Evolutionary conservation across 2,113 vertebrate genomes (phyloP).

Genomic region (Labeo rohita): DNA sequence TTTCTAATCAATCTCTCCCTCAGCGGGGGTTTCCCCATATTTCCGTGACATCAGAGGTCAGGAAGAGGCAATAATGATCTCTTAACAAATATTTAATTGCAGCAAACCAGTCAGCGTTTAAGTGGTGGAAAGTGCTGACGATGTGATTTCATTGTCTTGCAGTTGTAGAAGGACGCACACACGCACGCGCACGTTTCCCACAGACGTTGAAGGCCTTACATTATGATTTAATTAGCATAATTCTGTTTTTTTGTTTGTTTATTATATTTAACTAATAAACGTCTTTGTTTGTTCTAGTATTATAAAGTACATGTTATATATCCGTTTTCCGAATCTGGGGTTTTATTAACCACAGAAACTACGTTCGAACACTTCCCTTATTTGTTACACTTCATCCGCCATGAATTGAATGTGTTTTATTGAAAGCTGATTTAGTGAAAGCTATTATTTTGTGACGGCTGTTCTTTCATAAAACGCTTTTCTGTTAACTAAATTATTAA

Average conservation of each 20-base stretch:
- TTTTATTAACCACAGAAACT: too few species aligned
- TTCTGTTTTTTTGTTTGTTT: too few species aligned
- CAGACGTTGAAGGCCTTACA: not conserved
- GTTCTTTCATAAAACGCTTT: not conserved
- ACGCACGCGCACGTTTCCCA: not conserved
- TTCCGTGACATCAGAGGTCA: constrained; percentile 32
- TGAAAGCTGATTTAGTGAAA: not conserved
- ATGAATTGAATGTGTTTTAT: not conserved
- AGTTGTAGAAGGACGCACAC: not conserved
- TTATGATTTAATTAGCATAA: not conserved
- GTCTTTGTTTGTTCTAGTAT: not conserved
- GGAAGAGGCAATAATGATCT: not conserved
- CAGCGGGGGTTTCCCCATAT: not conserved
- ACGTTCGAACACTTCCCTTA: not conserved
- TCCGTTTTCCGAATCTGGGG: not conserved
- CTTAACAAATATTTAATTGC: constrained; percentile 11
- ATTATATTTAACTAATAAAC: too few species aligned
- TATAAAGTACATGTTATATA: not conserved
- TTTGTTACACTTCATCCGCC: not conserved
- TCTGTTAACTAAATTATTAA: not conserved
- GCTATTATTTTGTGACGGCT: not conserved
- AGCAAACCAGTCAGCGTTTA: not conserved
- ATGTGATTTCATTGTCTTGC: not conserved
- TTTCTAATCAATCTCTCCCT: not conserved
- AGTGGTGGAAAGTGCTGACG: constrained; percentile 14